Evolutionary conservation across 1,140 invertebrate genomes (phyloP).

Genomic region (Macrosteles quadrilineatus): DNA sequence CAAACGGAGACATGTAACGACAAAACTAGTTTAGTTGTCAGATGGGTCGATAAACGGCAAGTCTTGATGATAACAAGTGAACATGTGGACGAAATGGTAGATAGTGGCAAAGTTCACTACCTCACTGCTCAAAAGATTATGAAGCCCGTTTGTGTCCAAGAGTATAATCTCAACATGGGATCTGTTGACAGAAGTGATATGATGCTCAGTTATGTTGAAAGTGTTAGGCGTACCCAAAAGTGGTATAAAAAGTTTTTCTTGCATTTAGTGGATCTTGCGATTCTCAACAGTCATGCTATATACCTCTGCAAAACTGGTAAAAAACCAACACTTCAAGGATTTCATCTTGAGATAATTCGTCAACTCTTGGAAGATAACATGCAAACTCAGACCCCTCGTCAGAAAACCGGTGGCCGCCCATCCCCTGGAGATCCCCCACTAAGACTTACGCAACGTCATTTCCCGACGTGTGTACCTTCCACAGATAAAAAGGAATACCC

Average conservation of each 20-base stretch:
- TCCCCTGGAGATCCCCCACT: too few relatives aligned
- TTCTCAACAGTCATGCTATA: slow-evolving; percentile 17
- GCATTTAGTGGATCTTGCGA: slow-evolving; percentile 40
- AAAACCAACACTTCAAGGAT: too few relatives aligned
- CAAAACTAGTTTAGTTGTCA: slow-evolving; percentile 42
- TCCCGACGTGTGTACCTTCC: too few relatives aligned
- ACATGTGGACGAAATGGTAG: slow-evolving; percentile 39
- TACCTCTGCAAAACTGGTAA: too few relatives aligned
- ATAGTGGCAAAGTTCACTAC: slow-evolving; percentile 31
- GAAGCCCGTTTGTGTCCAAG: slow-evolving; percentile 47
- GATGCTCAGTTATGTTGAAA: slow-evolving; percentile 43
- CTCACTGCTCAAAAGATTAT: slow-evolving; percentile 4
- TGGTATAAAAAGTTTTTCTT: slow-evolving; percentile 50
- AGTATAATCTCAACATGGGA: slow-evolving; percentile 49
- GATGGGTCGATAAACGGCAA: slow-evolving; percentile 45
- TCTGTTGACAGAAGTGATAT: slow-evolving; percentile 47
- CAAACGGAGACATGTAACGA: slow-evolving; percentile 38
- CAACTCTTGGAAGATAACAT: too few relatives aligned
- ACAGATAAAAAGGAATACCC: too few relatives aligned
- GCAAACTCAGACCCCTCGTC: too few relatives aligned
- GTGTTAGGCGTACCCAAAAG: slow-evolving; percentile 46
- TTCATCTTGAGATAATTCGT: too few relatives aligned
- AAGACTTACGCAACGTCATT: too few relatives aligned
- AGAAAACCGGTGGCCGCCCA: too few relatives aligned
- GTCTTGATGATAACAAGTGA: slow-evolving; percentile 45